These are phyloP conservation scores for Nasua narica DNA, from an alignment of 2,797 vertebrate species.

Conservation along the genomic window DNA sequence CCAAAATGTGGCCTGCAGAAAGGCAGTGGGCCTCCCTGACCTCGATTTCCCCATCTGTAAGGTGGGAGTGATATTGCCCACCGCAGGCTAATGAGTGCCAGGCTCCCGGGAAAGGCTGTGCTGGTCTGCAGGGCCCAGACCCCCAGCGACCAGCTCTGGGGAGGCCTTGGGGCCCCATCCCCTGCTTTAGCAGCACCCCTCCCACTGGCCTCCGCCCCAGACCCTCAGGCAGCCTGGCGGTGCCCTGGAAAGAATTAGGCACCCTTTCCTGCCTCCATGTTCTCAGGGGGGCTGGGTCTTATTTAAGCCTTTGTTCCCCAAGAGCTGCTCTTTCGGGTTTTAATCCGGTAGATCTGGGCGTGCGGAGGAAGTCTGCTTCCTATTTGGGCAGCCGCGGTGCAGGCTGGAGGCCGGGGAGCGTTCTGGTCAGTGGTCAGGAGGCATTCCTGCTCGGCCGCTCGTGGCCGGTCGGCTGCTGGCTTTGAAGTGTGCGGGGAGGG, in stretches of 20 bases:
- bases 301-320: accelerated
- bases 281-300: not conserved
- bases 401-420: not conserved
- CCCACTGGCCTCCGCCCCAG: too few species aligned
- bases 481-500: not conserved
- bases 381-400: accelerated
- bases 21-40: not conserved
- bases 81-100: accelerated
- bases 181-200: too few species aligned
- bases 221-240: accelerated
- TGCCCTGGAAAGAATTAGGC: not conserved
- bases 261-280: not conserved
- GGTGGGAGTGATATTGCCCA: not conserved
- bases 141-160: accelerated
- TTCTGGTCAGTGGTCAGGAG: not conserved
- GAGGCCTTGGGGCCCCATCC: not conserved
- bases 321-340: not conserved
- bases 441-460: accelerated
- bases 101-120: not conserved
- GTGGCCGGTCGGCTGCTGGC: not conserved
- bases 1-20: not conserved
- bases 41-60: not conserved
- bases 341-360: not conserved
- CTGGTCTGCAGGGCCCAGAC: accelerated
- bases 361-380: not conserved